Conservation (phyloP, 2,797 vertebrate genomes). For the Muraenolepis orangiensis region DNA sequence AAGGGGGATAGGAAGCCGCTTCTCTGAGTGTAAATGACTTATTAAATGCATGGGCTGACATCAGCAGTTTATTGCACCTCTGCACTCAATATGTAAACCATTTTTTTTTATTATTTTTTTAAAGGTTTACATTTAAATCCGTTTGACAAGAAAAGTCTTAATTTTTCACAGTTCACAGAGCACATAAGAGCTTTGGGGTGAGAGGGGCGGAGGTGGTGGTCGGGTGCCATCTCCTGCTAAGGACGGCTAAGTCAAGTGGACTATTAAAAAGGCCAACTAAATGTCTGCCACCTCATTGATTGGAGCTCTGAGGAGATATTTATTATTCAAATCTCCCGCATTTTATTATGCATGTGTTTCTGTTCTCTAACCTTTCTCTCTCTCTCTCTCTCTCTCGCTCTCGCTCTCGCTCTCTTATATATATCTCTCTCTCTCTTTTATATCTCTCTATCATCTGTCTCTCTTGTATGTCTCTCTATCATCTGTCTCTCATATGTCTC, state of each 20-base stretch:
- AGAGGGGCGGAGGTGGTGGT: conserved; percentile 1
- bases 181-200: conserved; percentile 32
- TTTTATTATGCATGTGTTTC: conserved; percentile 51
- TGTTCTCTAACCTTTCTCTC: conserved; percentile 37
- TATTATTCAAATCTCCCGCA: conserved; percentile 54
- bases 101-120: no score
- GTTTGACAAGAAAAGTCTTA: conserved; percentile 29
- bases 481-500: conserved; percentile 1
- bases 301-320: conserved; percentile 39
- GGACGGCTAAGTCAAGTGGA: conserved; percentile 56
- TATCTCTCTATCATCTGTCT: conserved; percentile 38
- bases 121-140: neutral
- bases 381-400: conserved; percentile 10
- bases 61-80: neutral
- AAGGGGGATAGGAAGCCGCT: neutral
- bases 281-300: conserved; percentile 45
- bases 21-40: neutral
- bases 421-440: conserved; percentile 13
- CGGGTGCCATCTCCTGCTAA: conserved; percentile 34
- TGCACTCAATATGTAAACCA: no score
- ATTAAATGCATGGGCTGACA: neutral
- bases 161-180: conserved; percentile 52
- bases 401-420: conserved; percentile 17
- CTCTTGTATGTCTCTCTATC: conserved; percentile 11
- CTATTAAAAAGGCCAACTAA: conserved; percentile 52